Percentiles rank a stretch among this genome's conserved stretches.
phyloP scores from a whole-genome alignment of 2,113 vertebrate genomes.

The Leptobrachium ailaonicum region DNA sequence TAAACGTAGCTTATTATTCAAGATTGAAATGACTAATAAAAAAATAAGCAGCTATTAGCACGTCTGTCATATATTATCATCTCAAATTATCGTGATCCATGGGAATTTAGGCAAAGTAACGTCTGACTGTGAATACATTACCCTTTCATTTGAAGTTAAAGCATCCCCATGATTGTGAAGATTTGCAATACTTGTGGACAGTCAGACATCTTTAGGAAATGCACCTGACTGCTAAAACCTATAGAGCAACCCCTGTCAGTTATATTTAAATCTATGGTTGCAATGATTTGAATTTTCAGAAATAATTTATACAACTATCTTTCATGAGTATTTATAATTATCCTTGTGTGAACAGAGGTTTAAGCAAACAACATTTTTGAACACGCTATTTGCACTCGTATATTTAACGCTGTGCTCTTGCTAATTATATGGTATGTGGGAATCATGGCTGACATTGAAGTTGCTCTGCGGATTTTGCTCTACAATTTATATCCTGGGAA shows the following conservation, averaged over 20 bases:
- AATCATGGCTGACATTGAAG: background rate
- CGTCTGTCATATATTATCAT: slow-evolving; percentile 27
- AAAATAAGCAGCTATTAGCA: slow-evolving; percentile 13
- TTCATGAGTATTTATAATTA: slow-evolving; percentile 11
- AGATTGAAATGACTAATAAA: background rate
- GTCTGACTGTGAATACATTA: slow-evolving; percentile 21
- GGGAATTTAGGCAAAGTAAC: slow-evolving; percentile 4
- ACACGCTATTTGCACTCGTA: background rate
- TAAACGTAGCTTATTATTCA: slow-evolving; percentile 7
- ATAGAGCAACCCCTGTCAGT: background rate
- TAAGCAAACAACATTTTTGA: slow-evolving; percentile 7
- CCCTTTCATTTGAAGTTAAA: slow-evolving; percentile 8
- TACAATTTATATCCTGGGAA: too few relatives aligned
- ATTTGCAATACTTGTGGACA: background rate
- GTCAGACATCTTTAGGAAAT: background rate
- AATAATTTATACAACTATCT: background rate
- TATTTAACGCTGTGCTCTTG: background rate
- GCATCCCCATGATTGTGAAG: background rate
- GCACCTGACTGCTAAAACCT: background rate
- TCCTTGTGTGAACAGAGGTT: background rate
- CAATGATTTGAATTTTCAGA: slow-evolving; percentile 2
- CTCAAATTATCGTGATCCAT: slow-evolving; percentile 11
- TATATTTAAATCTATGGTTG: background rate
- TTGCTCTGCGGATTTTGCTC: background rate
- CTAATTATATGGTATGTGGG: background rate